A percentile compares a stretch with the other conserved stretches of the same genome.
Evolutionary conservation across 2,797 vertebrate genomes (phyloP).

Genomic region (Acrocephalus scirpaceus): DNA sequence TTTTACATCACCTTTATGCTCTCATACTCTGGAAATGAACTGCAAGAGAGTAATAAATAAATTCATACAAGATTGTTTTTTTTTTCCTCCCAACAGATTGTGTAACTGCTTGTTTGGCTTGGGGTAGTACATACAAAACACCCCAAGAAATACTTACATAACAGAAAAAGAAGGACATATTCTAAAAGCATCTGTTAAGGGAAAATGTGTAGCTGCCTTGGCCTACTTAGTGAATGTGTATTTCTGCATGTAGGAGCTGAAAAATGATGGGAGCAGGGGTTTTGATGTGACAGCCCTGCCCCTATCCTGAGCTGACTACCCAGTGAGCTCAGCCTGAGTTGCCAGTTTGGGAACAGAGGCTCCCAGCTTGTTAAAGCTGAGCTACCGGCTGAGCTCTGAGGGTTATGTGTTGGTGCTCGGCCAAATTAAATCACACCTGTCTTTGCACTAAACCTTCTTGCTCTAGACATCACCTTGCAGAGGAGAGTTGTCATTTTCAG

Average conservation of each 20-base stretch:
- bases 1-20: conserved; percentile 46
- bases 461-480: neutral
- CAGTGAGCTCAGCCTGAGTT: neutral
- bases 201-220: neutral
- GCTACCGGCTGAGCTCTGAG: neutral
- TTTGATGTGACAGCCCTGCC: neutral
- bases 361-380: neutral
- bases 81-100: neutral
- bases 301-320: neutral
- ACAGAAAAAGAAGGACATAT: neutral
- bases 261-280: neutral
- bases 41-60: conserved; percentile 25
- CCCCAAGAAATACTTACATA: conserved; percentile 31
- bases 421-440: neutral
- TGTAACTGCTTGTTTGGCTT: conserved; percentile 16
- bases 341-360: neutral
- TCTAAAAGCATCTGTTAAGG: conserved; percentile 37
- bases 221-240: neutral
- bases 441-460: neutral
- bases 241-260: neutral
- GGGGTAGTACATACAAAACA: neutral
- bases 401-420: neutral
- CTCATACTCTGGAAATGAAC: conserved; percentile 18
- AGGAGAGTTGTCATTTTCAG: neutral
- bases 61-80: neutral